phyloP scores from a whole-genome alignment of 1,140 invertebrate species.

The Lordiphosa clarofinis region DNA sequence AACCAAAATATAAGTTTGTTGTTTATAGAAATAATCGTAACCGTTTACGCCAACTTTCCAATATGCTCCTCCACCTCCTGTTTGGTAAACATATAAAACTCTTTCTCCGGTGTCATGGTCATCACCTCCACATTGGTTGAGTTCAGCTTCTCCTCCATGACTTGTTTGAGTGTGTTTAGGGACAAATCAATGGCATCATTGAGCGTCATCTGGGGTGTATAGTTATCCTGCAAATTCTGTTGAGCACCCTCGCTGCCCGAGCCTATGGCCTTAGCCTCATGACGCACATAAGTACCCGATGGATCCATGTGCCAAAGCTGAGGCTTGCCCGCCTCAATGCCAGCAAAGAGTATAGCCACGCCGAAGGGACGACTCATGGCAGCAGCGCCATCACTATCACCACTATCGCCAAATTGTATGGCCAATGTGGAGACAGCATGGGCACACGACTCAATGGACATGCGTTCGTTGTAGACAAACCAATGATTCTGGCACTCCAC shows the following conservation, averaged over 20 bases:
- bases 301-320: slow-evolving; percentile 99
- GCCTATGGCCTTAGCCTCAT: slow-evolving; percentile 99
- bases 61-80: slow-evolving; percentile 95
- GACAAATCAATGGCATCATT: slow-evolving; percentile 95
- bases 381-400: slow-evolving; percentile 94
- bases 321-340: slow-evolving; percentile 91
- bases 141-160: slow-evolving; percentile 99
- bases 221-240: slow-evolving; percentile 92
- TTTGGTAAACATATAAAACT: slow-evolving; percentile 95
- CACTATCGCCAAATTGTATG: slow-evolving; percentile 98
- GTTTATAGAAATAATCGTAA: slow-evolving; percentile 2
- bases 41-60: slow-evolving; percentile 61
- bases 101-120: slow-evolving; percentile 90
- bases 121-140: slow-evolving; percentile 99
- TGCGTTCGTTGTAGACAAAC: slow-evolving; percentile 98
- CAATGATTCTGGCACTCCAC: slow-evolving; percentile 98
- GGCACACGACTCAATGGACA: slow-evolving; percentile 98
- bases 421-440: slow-evolving; percentile 99
- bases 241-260: slow-evolving; percentile 99
- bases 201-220: slow-evolving; percentile 92
- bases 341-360: slow-evolving; percentile 95
- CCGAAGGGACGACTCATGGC: slow-evolving; percentile 99
- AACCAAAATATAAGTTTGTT: slow-evolving; percentile 27
- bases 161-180: slow-evolving; percentile 98
- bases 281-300: slow-evolving; percentile 97